Conservation (phyloP, 1,140 invertebrate species). For the Drosophila serrata region DNA sequence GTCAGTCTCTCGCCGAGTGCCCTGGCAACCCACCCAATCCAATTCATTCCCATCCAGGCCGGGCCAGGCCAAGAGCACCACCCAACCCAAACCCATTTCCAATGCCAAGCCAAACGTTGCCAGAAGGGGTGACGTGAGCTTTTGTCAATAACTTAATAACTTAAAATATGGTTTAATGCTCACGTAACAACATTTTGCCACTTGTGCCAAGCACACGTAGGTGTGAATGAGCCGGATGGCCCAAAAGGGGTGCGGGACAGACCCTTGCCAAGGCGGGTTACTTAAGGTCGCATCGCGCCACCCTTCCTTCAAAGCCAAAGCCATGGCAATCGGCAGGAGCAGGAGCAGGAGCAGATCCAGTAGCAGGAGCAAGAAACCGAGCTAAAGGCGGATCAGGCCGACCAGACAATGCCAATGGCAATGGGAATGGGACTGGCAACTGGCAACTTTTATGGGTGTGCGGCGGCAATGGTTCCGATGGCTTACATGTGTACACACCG, state of each 20-base stretch:
- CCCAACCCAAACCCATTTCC: constrained; percentile 21
- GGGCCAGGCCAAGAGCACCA: constrained; percentile 10
- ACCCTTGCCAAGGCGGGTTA: constrained; percentile 20
- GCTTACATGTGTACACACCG: constrained; percentile 49
- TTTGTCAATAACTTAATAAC: constrained; percentile 84
- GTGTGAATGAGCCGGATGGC: constrained; percentile 55
- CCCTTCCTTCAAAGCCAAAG: constrained; percentile 36
- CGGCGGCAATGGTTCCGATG: constrained; percentile 35
- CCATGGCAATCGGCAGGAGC: constrained; percentile 39
- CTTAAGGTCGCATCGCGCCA: constrained; percentile 44
- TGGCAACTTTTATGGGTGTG: constrained; percentile 58
- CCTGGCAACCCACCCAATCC: constrained; percentile 27
- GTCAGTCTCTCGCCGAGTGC: constrained; percentile 18
- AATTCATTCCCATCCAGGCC: background rate
- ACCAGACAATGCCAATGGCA: constrained; percentile 51
- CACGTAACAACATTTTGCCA: constrained; percentile 83
- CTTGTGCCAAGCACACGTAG: constrained; percentile 71
- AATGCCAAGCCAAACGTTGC: constrained; percentile 13
- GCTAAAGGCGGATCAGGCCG: constrained; percentile 13
- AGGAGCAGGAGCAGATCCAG: background rate
- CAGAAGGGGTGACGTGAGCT: constrained; percentile 77
- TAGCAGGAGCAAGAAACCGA: background rate
- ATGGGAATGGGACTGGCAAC: constrained; percentile 37
- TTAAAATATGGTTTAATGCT: constrained; percentile 84
- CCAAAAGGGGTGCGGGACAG: background rate